Conservation (phyloP, 2,888 invertebrate genomes). For the Napeogenes sylphis region DNA sequence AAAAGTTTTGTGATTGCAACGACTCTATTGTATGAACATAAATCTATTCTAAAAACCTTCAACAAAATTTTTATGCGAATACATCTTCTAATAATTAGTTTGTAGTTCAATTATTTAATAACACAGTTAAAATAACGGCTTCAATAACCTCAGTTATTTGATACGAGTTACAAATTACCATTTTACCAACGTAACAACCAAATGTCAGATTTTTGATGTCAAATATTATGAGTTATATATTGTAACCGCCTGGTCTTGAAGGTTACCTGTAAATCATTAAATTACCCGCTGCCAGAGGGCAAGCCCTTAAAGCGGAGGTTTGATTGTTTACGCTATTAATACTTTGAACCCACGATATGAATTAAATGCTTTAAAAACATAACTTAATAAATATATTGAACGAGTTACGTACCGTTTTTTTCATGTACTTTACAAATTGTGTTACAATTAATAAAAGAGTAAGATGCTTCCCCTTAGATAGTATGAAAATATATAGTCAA, state of each 20-base stretch:
- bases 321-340: slow-evolving; percentile 30
- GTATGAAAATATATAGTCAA: too few relatives aligned
- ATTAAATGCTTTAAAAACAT: slow-evolving; percentile 7
- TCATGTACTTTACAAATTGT: too few relatives aligned
- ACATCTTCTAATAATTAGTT: background rate
- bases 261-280: slow-evolving; percentile 27
- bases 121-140: slow-evolving; percentile 1
- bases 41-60: too few relatives aligned
- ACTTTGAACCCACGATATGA: slow-evolving; percentile 13
- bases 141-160: too few relatives aligned
- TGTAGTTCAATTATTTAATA: background rate
- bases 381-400: background rate
- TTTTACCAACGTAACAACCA: slow-evolving; percentile 2
- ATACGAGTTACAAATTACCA: too few relatives aligned
- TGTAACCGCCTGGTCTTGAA: slow-evolving; percentile 23
- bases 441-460: too few relatives aligned
- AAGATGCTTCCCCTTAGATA: too few relatives aligned
- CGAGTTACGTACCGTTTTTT: too few relatives aligned
- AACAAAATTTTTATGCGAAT: background rate
- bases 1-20: too few relatives aligned
- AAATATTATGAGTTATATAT: slow-evolving; percentile 14
- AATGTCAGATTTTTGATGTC: slow-evolving; percentile 4
- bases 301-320: slow-evolving; percentile 9
- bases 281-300: slow-evolving; percentile 28
- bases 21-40: too few relatives aligned